Evolutionary conservation across 2,113 vertebrate species (phyloP), one percentile per base, ranked within the genome.

Genomic region (Spizaetus ornatus): DNA sequence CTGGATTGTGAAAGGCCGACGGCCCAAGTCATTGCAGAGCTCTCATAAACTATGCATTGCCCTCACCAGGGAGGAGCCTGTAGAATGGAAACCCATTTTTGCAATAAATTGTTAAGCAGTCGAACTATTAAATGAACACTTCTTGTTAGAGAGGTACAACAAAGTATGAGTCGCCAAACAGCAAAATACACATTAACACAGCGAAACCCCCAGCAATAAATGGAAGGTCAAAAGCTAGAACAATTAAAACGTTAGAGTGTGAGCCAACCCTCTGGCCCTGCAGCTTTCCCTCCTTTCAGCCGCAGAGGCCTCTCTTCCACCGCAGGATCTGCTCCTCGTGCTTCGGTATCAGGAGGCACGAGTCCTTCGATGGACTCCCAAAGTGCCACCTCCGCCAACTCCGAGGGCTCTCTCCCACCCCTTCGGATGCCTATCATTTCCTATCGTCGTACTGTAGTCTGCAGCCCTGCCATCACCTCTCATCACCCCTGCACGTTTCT

Each of bases 71-170:
- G 97, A 85, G 47, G 73, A 96, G 91, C 82, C 96, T 93, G 83
- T 36, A 43, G 79, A 42, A 93, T 89, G 90, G 96, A 94, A 93
- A 95, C 55, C 73, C 78, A 29, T 95, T 93, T 90, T 93, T 93
- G 95, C 95, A 83, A 67, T 96, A 95, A 96, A 91, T 87, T 86
- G 89, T 88, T 82, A 36, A 95, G 85, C 93, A 90, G 95, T 67
- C 15, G 0, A 78, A 45, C 94, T 61, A 16, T 95, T 90, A 93
- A 94, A 96, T 53, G 91, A 95, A 96, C 53, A 8, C 88, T 82
- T 72, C 43, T 72, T 82, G 62, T 90, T 82, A 58, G 95, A 85
- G 87, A 76, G 88, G 45, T 36, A 52, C 10, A 23, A n/a, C 31
- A 53, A 52, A 43, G 71, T 1, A 17, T 62, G 93, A 94, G 86